Base-by-base conservation (phyloP, 2,888 invertebrate genomes). In the Pogonocherus hispidulus region DNA sequence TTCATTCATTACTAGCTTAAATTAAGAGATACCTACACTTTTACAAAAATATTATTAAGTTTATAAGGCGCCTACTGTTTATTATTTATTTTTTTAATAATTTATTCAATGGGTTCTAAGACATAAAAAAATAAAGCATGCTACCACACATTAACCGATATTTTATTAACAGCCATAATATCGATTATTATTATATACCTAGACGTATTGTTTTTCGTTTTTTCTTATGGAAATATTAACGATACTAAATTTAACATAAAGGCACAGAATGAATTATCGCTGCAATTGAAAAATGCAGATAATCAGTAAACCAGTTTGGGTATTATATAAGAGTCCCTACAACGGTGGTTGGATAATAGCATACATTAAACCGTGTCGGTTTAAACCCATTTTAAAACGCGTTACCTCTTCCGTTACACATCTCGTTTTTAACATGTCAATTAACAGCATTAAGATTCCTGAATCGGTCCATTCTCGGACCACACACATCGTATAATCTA, bases 371-470 rank as follows among this genome's bases (percentile, higher is more conserved):
- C 79, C 82, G 82, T 82, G 78, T 78, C 81, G 78, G 78, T 79
- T 79, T 79, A 77, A 80, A 75, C 69, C 79, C 80, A 79, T 82
- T 81, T 80, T 75, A 78, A 79, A 70, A 67, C 66, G 66, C 67
- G 66, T 69, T 63, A 69, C 72, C 75, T 72, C 70, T 72, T 70
- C 73, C 74, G 74, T 73, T 75, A 74, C 77, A 76, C 75, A 76
- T 75, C 77, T 73, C 67, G 78, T 72, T 72, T 78, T 81, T 81
- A 82, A 83, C 81, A 80, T 84, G 82, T 84, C 83, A 84, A 84
- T 84, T 83, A 83, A 79, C 77, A 76, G 76, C 71, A 76, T 79
- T 79, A 76, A 78, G 75, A 80, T 83, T 81, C 80, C 78, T 69
- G 35, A 51, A 69, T 69, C 59, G 51, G 70, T 74, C 76, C 75